Evolutionary conservation across 2,888 invertebrate species (phyloP), one percentile per base, ranked within the genome.

Genomic region (Scaptomyza flava): DNA sequence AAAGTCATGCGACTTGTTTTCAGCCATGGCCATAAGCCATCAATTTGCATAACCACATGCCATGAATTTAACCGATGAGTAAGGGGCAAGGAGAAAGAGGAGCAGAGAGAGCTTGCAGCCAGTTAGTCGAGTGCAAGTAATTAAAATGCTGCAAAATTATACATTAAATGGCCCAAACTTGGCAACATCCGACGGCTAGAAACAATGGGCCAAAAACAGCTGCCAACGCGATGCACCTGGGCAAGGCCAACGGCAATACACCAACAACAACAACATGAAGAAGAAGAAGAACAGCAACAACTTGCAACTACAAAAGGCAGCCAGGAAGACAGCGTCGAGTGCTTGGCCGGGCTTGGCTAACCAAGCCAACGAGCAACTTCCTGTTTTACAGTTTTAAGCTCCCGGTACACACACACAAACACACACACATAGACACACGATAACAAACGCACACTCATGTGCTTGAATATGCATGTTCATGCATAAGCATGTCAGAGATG

Each of bases 281-380:
- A 17, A 17, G 17, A 17, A 17, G 17, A 17, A 17, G 17, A 17
- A 17, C 17, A 17, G 17, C 48, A 61, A 57, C 42, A 51, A 17
- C 17, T 17, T 17, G 33, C 61, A 56, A 58, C 52, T 31, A 50
- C 56, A 53, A 68, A 64, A 48, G 64, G 51, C 43, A 62, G 56
- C 38, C 68, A 54, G 66, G 81, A 72, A 81, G 79, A 81, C 66
- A 78, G 61, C 60, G 79, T 78, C 76, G 81, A 78, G 79, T 77
- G 54, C 70, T 68, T 72, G 79, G 80, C 70, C 66, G 77, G 74
- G 83, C 88, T 85, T 83, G 86, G 81, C 75, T 83, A 87, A 74
- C 88, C 83, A 83, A 85, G 88, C 83, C 88, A 83, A 83, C 83
- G 75, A 88, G 86, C 80, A 83, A 87, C 88, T 88, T 83, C 83